Base-by-base conservation (phyloP, 2,888 invertebrate species). In the Ormyrus pomaceus region DNA sequence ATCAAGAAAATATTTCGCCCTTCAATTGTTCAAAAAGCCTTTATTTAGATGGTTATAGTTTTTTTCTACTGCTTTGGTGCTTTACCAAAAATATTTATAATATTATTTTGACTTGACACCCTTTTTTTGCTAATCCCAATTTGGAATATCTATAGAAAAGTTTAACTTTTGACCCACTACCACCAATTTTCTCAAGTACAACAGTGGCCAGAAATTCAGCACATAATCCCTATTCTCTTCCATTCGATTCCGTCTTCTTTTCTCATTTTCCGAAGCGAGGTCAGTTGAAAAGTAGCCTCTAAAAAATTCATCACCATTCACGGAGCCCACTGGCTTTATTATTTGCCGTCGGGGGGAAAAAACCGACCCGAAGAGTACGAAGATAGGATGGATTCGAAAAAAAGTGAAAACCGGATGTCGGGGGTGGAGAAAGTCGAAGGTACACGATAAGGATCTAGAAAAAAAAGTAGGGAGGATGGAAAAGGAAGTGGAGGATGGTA, bases 241-340 rank as follows among this genome's bases (percentile, higher is more conserved):
- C 51, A 64, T 46, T 75, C 68, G n/a, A 7, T 0, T 55, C 50
- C 53, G 51, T 7, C 19, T 46, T 55, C 13, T 70, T 48, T 61
- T 55, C 48, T 48, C n/a, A 34, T 19, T 19, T 19, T 19, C 11
- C 55, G 19, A 19, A 48, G 62, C 13, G 19, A 19, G 19, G 48
- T 53, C 69, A 11, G 50, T 61, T 65, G 13, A 56, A 55, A 72
- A 61, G 51, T 62, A 65, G 34, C 70, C 71, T 34, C 50, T 72
- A 76, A 80, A 80, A 76, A 66, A 68, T 68, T 76, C 51, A 59
- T 74, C 64, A 78, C 80, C 74, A 80, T 76, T 81, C 79, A 34
- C 50, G 13, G 79, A 73, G 50, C 8, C 48, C 59, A 59, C 9
- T 5, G 7, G 34, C 50, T 75, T 79, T 74, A 59, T 79, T 53